Evolutionary conservation across 53 echinoderm and acorn worm genomes (phyloP).

Genomic region (Apostichopus leukothele): DNA sequence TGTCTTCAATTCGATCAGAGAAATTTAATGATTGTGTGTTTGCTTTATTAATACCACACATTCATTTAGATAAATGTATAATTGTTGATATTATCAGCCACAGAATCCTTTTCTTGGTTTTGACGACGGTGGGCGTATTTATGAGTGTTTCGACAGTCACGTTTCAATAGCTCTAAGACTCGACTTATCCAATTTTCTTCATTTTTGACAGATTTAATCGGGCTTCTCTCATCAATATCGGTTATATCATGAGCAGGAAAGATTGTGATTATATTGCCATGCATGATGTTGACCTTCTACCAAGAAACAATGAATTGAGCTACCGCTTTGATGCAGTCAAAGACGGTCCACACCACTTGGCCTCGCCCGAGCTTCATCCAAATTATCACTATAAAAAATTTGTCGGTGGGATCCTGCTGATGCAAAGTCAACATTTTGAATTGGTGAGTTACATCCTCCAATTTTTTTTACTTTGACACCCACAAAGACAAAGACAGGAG

Average conservation of each 20-base stretch:
- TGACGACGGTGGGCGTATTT: too few relatives aligned
- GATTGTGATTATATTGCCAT: conserved; percentile 80
- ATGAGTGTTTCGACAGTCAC: too few relatives aligned
- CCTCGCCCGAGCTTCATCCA: conserved; percentile 88
- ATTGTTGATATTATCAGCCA: too few relatives aligned
- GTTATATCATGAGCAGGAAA: conserved; percentile 73
- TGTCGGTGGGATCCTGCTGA: conserved; percentile 88
- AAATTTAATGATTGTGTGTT: too few relatives aligned
- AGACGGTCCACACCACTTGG: conserved; percentile 76
- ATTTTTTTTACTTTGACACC: neutral
- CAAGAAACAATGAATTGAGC: conserved; percentile 72
- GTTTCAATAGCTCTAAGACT: too few relatives aligned
- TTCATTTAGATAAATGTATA: too few relatives aligned
- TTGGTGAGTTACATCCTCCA: conserved; percentile 33
- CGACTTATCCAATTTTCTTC: too few relatives aligned
- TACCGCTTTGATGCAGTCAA: conserved; percentile 71
- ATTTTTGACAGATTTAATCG: conserved; percentile 76
- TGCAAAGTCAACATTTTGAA: conserved; percentile 66
- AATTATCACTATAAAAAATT: conserved; percentile 86
- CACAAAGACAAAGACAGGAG: neutral
- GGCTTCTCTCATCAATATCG: conserved; percentile 80
- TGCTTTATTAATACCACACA: too few relatives aligned
- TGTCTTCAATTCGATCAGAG: too few relatives aligned
- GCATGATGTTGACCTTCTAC: conserved; percentile 93
- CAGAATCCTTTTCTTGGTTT: too few relatives aligned